phyloP scores from a whole-genome alignment of 2,888 invertebrate genomes.

The Prosapia bicincta region DNA sequence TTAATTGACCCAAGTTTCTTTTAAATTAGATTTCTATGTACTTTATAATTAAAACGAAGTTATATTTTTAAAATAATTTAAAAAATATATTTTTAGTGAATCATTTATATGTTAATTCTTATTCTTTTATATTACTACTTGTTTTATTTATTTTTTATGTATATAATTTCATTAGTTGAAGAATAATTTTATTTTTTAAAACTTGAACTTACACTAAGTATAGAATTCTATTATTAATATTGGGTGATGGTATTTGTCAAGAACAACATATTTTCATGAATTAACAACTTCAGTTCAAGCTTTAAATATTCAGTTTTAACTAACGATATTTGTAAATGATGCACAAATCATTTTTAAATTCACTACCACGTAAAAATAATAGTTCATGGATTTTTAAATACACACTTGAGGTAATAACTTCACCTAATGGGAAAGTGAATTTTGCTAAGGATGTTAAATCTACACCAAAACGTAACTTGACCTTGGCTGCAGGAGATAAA shows the following conservation, averaged over 20 bases:
- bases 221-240: no score
- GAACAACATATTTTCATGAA: no score
- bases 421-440: slow-evolving; percentile 2
- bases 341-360: background rate
- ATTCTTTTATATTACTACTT: slow-evolving; percentile 15
- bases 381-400: slow-evolving; percentile 18
- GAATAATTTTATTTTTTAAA: background rate
- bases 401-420: slow-evolving; percentile 16
- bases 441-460: background rate
- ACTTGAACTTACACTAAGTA: no score
- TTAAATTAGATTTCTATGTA: no score
- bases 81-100: no score
- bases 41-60: no score
- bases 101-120: slow-evolving; percentile 15
- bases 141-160: slow-evolving; percentile 11
- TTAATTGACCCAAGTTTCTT: no score
- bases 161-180: background rate
- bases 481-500: slow-evolving; percentile 22
- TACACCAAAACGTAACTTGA: slow-evolving; percentile 19
- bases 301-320: background rate
- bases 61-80: no score
- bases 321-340: background rate
- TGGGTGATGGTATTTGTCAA: no score
- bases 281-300: background rate
- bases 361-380: slow-evolving; percentile 5